Percentiles rank a stretch among this genome's conserved stretches.
Evolutionary conservation across 2,113 vertebrate genomes (phyloP).

Genomic region (Chitala chitala): DNA sequence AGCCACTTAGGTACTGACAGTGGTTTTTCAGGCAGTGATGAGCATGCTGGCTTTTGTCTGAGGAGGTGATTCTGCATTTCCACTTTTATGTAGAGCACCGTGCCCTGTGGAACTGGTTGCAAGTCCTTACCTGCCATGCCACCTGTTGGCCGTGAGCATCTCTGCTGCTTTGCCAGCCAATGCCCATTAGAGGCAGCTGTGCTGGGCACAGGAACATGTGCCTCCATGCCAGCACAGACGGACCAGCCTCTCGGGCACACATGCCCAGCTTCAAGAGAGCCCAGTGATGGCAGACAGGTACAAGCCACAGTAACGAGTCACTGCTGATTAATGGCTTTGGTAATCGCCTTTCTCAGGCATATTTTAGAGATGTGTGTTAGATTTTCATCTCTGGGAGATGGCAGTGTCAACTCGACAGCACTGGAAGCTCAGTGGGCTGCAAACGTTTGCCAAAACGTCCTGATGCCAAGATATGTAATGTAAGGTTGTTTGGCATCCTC

Average conservation of each 20-base stretch:
- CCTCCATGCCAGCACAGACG: neutral
- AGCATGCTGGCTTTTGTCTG: too few species aligned
- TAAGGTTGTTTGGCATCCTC: neutral
- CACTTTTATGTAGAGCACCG: too few species aligned
- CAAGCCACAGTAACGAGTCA: conserved; percentile 17
- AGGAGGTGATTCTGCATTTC: too few species aligned
- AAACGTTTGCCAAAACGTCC: neutral
- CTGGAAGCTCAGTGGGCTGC: neutral
- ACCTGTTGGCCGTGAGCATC: too few species aligned
- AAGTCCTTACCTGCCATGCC: too few species aligned
- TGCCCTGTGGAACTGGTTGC: too few species aligned
- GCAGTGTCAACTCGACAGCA: too few species aligned
- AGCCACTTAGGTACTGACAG: too few species aligned
- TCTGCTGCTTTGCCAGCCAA: too few species aligned
- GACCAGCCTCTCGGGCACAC: neutral
- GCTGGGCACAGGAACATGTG: neutral
- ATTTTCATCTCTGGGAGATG: conserved; percentile 4
- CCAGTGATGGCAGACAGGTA: neutral
- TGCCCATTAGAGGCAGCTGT: too few species aligned
- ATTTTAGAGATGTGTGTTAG: neutral
- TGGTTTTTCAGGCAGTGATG: too few species aligned
- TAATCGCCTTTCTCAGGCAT: conserved; percentile 34
- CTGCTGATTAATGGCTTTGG: conserved; percentile 25
- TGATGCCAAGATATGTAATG: neutral
- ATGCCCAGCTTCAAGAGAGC: neutral